Percentiles rank a stretch among this genome's conserved stretches.
These are phyloP conservation scores for Mystacides longicornis DNA, from an alignment of 2,888 invertebrate species.

Conservation along the genomic window DNA sequence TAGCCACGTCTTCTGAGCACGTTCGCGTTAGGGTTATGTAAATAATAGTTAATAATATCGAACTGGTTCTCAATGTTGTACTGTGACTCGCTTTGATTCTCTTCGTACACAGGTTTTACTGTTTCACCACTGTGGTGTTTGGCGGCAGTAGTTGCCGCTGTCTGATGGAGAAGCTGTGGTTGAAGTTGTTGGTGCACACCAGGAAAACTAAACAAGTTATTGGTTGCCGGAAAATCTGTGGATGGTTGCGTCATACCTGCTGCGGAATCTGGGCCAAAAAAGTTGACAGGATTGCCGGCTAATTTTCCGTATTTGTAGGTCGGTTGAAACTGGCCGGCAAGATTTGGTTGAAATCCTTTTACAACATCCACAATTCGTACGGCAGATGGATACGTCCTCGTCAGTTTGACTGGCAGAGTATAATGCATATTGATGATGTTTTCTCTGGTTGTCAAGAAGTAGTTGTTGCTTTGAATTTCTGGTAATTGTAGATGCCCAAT, in stretches of 20 bases:
- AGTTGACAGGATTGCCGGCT: too few relatives aligned
- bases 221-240: too few relatives aligned
- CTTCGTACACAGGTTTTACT: background rate
- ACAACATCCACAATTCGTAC: background rate
- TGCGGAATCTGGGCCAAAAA: too few relatives aligned
- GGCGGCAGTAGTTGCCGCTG: background rate
- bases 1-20: background rate
- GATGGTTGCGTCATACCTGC: too few relatives aligned
- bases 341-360: background rate
- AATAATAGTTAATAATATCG: background rate
- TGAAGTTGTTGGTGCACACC: background rate
- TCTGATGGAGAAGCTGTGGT: too few relatives aligned
- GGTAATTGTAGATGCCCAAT: background rate
- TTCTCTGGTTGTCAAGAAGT: background rate
- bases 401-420: background rate
- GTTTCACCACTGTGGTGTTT: background rate
- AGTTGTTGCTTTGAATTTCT: background rate
- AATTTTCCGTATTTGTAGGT: background rate
- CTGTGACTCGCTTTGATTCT: background rate
- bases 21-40: background rate
- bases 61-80: background rate
- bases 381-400: background rate
- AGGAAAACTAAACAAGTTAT: background rate
- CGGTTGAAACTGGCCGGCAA: background rate
- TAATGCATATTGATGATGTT: background rate